Evolutionary conservation across 1,140 invertebrate species (phyloP), one percentile per base, ranked within the genome.

Genomic region (Lordiphosa stackelbergi): DNA sequence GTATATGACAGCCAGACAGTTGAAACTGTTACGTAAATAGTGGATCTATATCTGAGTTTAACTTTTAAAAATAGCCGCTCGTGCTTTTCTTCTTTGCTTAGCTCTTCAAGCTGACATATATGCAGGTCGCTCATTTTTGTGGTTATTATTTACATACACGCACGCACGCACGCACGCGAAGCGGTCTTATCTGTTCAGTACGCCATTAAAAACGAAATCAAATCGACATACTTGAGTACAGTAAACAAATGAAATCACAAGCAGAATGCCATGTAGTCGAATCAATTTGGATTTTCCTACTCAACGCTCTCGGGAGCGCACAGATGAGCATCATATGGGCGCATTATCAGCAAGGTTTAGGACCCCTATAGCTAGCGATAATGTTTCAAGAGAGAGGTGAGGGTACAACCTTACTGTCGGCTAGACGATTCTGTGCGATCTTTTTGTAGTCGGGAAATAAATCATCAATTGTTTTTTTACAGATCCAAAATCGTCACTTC

Each of bases 401-500:
- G 52, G 71, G 55, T 65, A 73, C 49, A 60, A 49, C 49, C 53
- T 69, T 57, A 43, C 16, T 41, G 65, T 57, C 51, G 65, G 53
- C 65, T 66, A 73, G 60, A 58, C 69, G 24, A 42, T 53, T 52
- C 12, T 35, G 48, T 41, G 45, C 13, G 24, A 24, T 66, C 40
- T 3, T 19, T 34, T 43, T 37, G 12, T 38, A 24, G 5, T 19
- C n/a, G 28, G 28, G 11, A 51, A 38, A 13, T 36, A 12, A 47
- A 28, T 31, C 4, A 3, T 12, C 22, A 3, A 8, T 7, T n/a
- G 4, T 36, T 60, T 58, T 48, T 28, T 66, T 60, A 4, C 52
- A 86, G 78, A 61, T 74, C 69, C 75, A 79, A 55, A 86, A 86
- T 73, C 85, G 75, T 52, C 73, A 74, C 68, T 86, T 83, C 51